Evolutionary conservation across 2,113 vertebrate genomes (phyloP).

Genomic region (Bucco capensis): DNA sequence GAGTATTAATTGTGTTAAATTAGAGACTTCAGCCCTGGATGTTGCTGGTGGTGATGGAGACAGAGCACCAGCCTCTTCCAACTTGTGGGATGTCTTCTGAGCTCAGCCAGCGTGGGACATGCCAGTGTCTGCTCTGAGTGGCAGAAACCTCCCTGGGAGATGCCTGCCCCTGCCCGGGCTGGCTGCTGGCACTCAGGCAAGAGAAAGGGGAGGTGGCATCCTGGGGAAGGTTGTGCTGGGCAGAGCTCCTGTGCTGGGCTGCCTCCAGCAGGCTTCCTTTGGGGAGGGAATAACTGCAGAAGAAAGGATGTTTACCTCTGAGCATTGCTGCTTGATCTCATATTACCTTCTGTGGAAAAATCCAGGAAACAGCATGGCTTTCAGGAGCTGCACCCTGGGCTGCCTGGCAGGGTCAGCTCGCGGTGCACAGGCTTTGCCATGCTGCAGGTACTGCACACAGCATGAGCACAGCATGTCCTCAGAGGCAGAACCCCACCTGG

Average conservation of each 20-base stretch:
- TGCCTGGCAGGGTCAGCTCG: neutral
- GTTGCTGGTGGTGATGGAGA: neutral
- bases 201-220: neutral
- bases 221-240: neutral
- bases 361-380: neutral
- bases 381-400: rapidly evolving
- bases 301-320: neutral
- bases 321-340: rapidly evolving
- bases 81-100: neutral
- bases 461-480: rapidly evolving
- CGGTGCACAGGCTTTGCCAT: neutral
- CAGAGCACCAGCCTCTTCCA: rapidly evolving
- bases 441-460: rapidly evolving
- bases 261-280: neutral
- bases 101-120: rapidly evolving
- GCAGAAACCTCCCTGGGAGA: neutral
- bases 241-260: neutral
- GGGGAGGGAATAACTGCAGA: neutral
- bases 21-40: neutral
- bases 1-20: neutral
- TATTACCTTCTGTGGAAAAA: neutral
- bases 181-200: neutral
- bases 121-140: neutral
- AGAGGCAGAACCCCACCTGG: neutral
- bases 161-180: neutral